These are phyloP conservation scores for Argyra leucocephala DNA, from an alignment of 2,888 invertebrate species.

Conservation along the genomic window DNA sequence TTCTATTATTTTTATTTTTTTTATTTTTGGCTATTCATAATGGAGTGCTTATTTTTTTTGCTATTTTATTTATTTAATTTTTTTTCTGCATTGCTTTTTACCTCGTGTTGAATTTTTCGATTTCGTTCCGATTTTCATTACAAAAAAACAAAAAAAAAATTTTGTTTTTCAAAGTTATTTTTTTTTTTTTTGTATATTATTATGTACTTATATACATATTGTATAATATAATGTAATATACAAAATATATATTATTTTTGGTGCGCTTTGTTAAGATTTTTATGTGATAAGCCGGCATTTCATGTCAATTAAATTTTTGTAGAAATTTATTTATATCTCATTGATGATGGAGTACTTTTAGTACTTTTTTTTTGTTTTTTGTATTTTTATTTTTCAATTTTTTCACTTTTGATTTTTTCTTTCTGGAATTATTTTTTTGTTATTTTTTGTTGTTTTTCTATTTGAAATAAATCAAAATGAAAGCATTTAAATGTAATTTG, in stretches of 20 bases:
- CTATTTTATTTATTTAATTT: neutral
- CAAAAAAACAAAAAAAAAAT: neutral
- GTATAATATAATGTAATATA: no score
- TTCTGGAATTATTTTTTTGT: neutral
- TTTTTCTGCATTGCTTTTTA: neutral
- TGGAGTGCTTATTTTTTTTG: neutral
- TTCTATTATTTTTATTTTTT: neutral
- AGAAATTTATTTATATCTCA: conserved; percentile 6
- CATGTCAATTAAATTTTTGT: conserved; percentile 6
- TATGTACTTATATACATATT: neutral
- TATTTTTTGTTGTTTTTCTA: neutral
- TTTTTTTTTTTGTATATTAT: neutral
- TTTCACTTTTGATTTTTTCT: neutral
- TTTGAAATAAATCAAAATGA: conserved; percentile 6
- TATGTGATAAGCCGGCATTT: conserved; percentile 1
- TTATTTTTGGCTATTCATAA: neutral
- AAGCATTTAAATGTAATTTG: neutral
- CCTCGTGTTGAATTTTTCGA: neutral
- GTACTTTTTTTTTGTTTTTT: neutral
- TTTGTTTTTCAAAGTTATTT: neutral
- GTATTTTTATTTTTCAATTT: neutral
- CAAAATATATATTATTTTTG: neutral
- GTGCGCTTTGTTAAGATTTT: conserved; percentile 6
- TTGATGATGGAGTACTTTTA: conserved; percentile 6
- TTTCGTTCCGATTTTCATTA: neutral